Base-by-base conservation (phyloP, 2,888 invertebrate species). In the Heterodera filipjevi region DNA sequence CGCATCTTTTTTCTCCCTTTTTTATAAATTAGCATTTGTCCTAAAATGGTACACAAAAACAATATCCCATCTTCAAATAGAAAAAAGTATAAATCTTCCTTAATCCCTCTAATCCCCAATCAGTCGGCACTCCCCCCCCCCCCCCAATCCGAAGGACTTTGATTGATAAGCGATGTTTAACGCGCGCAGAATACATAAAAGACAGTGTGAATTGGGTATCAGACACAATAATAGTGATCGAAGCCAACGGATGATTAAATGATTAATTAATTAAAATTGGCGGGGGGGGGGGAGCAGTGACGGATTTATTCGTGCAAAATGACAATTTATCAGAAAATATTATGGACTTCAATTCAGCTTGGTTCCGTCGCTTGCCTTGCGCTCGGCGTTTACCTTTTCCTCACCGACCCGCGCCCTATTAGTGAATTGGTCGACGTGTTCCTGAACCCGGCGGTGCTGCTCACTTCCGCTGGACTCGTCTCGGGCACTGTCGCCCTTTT, bases 321-420 rank as follows among this genome's bases (percentile, higher is more conserved):
- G 12, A 30, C 33, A 77, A 6, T 14, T 22, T 39, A 12, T 39
- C n/a, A n/a, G n/a, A n/a, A n/a, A n/a, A n/a, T n/a, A n/a, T n/a
- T n/a, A n/a, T n/a, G n/a, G n/a, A n/a, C 16, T 27, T 19, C 16
- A 3, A 86, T 88, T 79, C 84, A 88, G 88, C 84, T 87, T 14
- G 79, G 84, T 76, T 88, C 88, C 44, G 85, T 88, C 35, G 84
- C 83, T 22, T 78, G 84, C 44, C 82, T 87, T 22, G 85, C 86
- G 6, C 83, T 89, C 30, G 89, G 89, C 73, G 83, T 89, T 66
- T 89, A 89, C 79, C 81, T 89, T 32, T 88, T 85, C 77, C 77
- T 85, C 73, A 87, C 87, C 73, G 89, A 89, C 73, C 85, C 85
- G n/a, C 80, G 86, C 53, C 82, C 85, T 72, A 84, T 89, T 27